Evolutionary conservation across 2,113 vertebrate species (phyloP), one percentile per base, ranked within the genome.

Genomic region (Petrocephalus zakoni): DNA sequence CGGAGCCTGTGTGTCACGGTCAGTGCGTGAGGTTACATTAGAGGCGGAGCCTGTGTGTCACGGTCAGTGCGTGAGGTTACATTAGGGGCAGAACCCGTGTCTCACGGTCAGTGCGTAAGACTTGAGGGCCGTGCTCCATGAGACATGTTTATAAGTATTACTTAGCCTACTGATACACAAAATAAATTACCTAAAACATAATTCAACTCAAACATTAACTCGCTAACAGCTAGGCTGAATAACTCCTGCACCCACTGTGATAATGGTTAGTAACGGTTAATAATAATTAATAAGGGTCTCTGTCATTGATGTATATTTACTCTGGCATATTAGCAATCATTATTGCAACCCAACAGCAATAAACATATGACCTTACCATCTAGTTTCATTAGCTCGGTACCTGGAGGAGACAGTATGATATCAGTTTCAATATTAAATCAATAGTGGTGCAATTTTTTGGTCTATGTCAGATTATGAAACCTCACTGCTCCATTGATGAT

Each of bases 171-270:
- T 29, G n/a, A 75, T 78, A 19, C 19, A 34, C 15, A 42, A 78
- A 78, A 78, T 42, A 42, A 78, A 78, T 42, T 15, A 68, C 61
- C 29, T 75, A 29, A 42, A 87, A 37, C 25, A 86, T 37, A 56
- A 86, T 86, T 55, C 25, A 37, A 19, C 8, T 21, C 25, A 72
- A 49, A 34, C 29, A 85, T 51, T 51, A 53, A 72, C 53, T 56
- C 2, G 92, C 92, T n/a, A 91, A 94, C 93, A 91, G 72, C 90
- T 92, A 81, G 93, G 92, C 85, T 91, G 89, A 42, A 91, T 88
- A 85, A 88, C 86, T 78, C 88, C 91, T 22, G 88, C 90, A 37
- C 81, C 92, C 83, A 89, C 94, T 93, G 90, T 53, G 37, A 87
- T 42, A 34, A 61, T 61, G 52, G 72, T n/a, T 34, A 53, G 46